Evolutionary conservation across 2,888 invertebrate species (phyloP).

Genomic region (Habrosyne pyritoides): DNA sequence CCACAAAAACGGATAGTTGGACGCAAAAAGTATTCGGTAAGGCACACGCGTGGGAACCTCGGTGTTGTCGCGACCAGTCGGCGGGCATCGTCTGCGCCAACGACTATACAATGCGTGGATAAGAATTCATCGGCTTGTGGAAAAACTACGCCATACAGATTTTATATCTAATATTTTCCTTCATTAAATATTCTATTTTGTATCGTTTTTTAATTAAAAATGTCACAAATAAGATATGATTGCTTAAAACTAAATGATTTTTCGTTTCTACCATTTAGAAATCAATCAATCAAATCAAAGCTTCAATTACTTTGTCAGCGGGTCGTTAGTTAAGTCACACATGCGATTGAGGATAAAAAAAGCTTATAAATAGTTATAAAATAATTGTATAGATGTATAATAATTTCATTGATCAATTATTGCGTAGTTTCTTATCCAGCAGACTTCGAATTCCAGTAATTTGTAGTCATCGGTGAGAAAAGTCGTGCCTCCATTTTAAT

Average conservation of each 20-base stretch:
- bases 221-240: no score
- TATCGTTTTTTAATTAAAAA: no score
- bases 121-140: constrained; percentile 17
- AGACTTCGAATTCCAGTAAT: constrained; percentile 10
- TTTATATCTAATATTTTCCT: no score
- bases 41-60: constrained; percentile 80
- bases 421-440: constrained; percentile 17
- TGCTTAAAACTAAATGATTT: no score
- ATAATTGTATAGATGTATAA: not conserved
- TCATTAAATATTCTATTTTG: no score
- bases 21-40: constrained; percentile 76
- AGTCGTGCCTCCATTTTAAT: constrained; percentile 73
- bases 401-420: no score
- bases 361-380: not conserved
- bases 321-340: no score
- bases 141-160: no score
- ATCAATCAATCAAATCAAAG: no score
- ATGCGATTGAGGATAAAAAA: no score
- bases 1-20: constrained; percentile 63
- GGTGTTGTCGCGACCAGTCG: constrained; percentile 23
- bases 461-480: constrained; percentile 46
- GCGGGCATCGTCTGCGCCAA: constrained; percentile 32
- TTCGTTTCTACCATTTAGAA: no score
- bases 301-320: no score
- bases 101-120: constrained; percentile 38